Base-by-base conservation (phyloP, 2,113 vertebrate genomes). In the Aegithalos caudatus region DNA sequence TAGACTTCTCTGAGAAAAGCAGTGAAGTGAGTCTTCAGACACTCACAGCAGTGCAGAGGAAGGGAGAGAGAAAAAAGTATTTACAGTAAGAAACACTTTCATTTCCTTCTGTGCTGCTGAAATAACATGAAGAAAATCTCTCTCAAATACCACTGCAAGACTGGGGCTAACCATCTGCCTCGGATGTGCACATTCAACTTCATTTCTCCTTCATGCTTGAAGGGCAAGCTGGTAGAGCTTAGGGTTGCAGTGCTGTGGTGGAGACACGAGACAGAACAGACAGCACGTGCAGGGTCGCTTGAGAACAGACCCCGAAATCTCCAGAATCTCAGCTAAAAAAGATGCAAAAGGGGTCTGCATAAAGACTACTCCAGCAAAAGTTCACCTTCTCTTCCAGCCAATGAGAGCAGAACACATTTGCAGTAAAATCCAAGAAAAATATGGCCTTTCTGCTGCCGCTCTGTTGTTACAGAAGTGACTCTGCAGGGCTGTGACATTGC, bases 71-170 rank as follows among this genome's bases (percentile, higher is more conserved):
- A 77, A 35, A 82, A 92, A 92, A 94, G 89, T 48, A 94, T 97
- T 95, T 95, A 56, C 79, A 72, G 95, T 22, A 93, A 95, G 93
- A 85, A 91, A 92, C 66, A 80, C 92, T 97, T 96, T 96, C 95
- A 67, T 96, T 97, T 96, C 95, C 95, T 86, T 92, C 82, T 95
- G 69, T 88, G 61, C 90, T 79, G 77, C 72, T 79, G 40, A 92
- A 94, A 74, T 27, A 44, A 76, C 45, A 72, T 9, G 65, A 92
- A 90, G 86, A 94, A 90, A 96, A 90, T 74, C 54, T 58, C 61
- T 80, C 53, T 88, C 33, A 81, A 67, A 87, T 45, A 45, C 27
- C 37, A 17, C 69, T 92, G 72, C 86, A 84, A 74, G 69, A 67
- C 28, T 56, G 40, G 29, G n/a, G 48, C 57, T 65, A 54, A 38